Conservation (phyloP, 2,113 vertebrate genomes). For the Brachypodius melanocephalos region DNA sequence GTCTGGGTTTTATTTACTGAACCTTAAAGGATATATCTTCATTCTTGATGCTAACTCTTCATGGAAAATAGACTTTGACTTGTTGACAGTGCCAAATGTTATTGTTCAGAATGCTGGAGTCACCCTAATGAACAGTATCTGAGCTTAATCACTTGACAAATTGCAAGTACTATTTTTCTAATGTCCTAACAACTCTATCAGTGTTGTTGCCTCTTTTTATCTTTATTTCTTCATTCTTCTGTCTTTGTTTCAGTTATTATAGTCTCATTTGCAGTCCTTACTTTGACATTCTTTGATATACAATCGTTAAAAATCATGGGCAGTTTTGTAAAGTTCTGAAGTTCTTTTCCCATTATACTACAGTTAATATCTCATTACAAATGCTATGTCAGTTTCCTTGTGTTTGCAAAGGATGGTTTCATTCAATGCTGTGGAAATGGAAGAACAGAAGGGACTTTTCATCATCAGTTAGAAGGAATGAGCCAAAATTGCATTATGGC, state of each 20-base stretch:
- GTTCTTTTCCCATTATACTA: not conserved
- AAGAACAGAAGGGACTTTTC: not conserved
- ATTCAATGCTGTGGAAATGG: not conserved
- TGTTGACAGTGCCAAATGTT: not conserved
- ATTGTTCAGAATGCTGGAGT: not conserved
- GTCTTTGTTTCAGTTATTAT: not conserved
- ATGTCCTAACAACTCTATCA: not conserved
- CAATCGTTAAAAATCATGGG: not conserved
- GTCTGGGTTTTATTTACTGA: not conserved
- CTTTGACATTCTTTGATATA: not conserved
- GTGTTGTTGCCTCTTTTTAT: not conserved
- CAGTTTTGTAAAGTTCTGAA: not conserved
- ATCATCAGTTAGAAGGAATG: not conserved
- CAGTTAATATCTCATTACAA: not conserved
- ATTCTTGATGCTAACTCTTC: not conserved
- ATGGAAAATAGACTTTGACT: not conserved
- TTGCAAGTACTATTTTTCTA: not conserved
- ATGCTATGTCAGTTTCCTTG: not conserved
- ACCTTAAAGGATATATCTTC: not conserved
- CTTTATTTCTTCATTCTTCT: conserved; percentile 1
- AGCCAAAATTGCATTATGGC: not conserved
- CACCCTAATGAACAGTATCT: not conserved
- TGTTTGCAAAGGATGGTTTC: not conserved
- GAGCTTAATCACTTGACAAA: not conserved
- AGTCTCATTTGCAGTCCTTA: not conserved